Evolutionary conservation across 2,797 vertebrate species (phyloP), one percentile per base, ranked within the genome.

Genomic region (Peromyscus melanophrys): DNA sequence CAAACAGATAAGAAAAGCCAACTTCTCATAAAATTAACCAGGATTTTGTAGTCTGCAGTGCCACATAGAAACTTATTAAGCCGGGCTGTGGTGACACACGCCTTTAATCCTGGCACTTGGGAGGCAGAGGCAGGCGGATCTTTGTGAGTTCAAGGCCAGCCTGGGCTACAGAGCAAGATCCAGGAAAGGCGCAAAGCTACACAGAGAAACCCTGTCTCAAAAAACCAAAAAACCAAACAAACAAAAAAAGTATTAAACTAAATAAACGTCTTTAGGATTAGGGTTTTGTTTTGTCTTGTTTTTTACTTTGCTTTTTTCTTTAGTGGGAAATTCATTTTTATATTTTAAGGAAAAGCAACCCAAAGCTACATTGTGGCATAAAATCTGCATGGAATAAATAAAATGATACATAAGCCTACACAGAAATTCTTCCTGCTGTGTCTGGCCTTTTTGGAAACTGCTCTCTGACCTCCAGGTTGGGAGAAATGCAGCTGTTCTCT

Each of bases 241-340:
- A 46, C 8, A 46, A 49, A 49, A 34, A 31, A 84, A 10, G 77
- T 78, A 49, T 12, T 63, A 80, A 87, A 86, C 29, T 52, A 34
- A 49, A 16, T 59, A 31, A 89, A 65, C 49, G 78, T 88, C 73
- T 49, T 73, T 27, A 94, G 90, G 37, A 61, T n/a, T 31, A 87
- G 34, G 23, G 27, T 19, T 37, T 82, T 17, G 46, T 78, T 78
- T 49, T 43, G 21, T 6, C 23, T 63, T 17, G 4, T 40, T 19
- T 52, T 59, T 63, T 78, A 75, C 37, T 96, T 93, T 76, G 49
- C 3, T 52, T 52, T 59, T 63, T 78, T 80, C 37, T 96, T 93
- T 80, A 94, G 88, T 11, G 10, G 23, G 25, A 86, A 92, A 49
- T 95, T 61, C 17, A 94, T 57, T 75, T 94, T 92, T 90, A 83